Base-by-base conservation (phyloP, 1,140 invertebrate species). In the Drosophila quadrilineata region DNA sequence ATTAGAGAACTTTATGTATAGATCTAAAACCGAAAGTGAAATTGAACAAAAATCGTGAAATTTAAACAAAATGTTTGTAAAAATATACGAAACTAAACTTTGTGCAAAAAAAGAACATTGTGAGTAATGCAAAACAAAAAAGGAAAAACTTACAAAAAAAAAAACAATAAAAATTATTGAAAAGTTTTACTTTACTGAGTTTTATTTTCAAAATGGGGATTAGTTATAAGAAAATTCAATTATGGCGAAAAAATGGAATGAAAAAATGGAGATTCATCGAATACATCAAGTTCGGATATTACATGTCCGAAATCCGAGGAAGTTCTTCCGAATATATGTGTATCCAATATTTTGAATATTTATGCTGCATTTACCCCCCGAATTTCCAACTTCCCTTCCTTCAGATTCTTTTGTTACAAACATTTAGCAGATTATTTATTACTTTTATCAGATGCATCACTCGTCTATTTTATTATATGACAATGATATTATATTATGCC, bases 401-500 rank as follows among this genome's bases (percentile, higher is more conserved):
- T n/a, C n/a, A n/a, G n/a, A n/a, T n/a, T n/a, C 9, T 9, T 19
- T 19, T 3, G 0, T 21, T 31, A 9, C 6, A 45, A 54, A 21
- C 22, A 21, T 5, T 4, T n/a, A n/a, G 1, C 26, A 14, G 28
- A n/a, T 8, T 19, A 3, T 4, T 35, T 35, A n/a, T 14, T 35
- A 33, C 12, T 52, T 48, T 10, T 52, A 53, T 66, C 73, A 82
- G 79, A 82, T 82, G 77, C 76, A 82, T 82, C 71, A 72, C 76
- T 82, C 71, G 67, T 80, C 71, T 69, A 82, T 82, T 82, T 77
- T 80, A 79, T 74, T 80, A n/a, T n/a, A n/a, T n/a, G n/a, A n/a
- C n/a, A n/a, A n/a, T n/a, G n/a, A n/a, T n/a, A n/a, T 71, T 67
- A 80, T 79, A 80, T 67, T 58, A 70, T 77, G 76, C 76, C 76